Base-by-base conservation (phyloP, 2,888 invertebrate species). In the Drosophila niveifrons region DNA sequence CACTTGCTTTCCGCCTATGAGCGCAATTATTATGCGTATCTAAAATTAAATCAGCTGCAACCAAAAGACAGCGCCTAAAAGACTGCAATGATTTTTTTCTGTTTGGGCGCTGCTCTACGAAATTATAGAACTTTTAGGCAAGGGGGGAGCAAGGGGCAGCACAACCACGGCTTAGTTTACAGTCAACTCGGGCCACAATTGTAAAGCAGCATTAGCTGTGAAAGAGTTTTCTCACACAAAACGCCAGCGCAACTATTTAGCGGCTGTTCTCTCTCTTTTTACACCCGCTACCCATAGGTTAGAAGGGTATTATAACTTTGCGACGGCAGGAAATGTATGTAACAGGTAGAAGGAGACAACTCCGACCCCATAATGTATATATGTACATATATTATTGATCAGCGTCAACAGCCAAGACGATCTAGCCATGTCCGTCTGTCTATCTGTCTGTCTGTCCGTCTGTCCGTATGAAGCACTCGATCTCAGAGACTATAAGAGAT, bases 21-120 rank as follows among this genome's bases (percentile, higher is more conserved):
- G 68, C 55, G 46, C 80, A 81, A 85, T 89, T 82, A 82, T 83
- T 87, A 82, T 88, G 80, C 75, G 58, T 81, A 89, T 89, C 87
- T 85, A 65, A 87, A 89, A 85, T 88, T 76, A 81, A 87, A 87
- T 78, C 81, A 74, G 80, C 67, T 76, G 78, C 71, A 78, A 47
- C 47, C 46, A 41, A 56, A 56, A 66, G 63, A 66, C 58, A 57
- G 59, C 28, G 36, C 15, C 44, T 44, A 46, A 39, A 41, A 10
- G 43, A 31, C 65, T 52, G 72, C 72, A 64, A 44, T 18, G 15
- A 1, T 23, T 23, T 23, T 23, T 23, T 23, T 23, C 6, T 23
- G 6, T 23, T 11, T n/a, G 57, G 36, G 4, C 9, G 39, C n/a
- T 2, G 15, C 39, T 29, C 28, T 3, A 8, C 39, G 47, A 23